Evolutionary conservation across 2,797 vertebrate species (phyloP), one percentile per base, ranked within the genome.

Genomic region (Falco rusticolus): DNA sequence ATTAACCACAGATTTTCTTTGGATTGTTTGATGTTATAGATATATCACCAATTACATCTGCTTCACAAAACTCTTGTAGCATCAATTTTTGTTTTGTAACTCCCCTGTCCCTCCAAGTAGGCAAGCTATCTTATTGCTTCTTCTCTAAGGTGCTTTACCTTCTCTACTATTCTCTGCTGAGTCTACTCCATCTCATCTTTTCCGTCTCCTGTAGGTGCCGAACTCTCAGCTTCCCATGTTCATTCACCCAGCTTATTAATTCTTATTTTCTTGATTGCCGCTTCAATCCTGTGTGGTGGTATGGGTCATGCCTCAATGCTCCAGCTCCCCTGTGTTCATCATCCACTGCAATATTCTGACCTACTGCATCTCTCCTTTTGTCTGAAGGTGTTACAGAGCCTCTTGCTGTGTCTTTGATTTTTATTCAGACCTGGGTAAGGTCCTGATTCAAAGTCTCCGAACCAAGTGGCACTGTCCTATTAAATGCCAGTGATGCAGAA

Each of bases 41-140:
- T 65, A 3, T 8, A 64, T 60, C 28, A 33, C 28, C n/a, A 59
- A 29, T 29, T 71, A 29, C 11, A 50, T 45, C 43, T 92, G 43
- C 57, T 66, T 85, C 4, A 2, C 53, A 85, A 75, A 53, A 18
- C 3, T 79, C 19, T 75, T 31, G 14, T 29, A 70, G 25, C 51
- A 66, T 71, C 28, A 39, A 1, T 53, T 82, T 71, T 34, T 77
- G 39, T 48, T 41, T 64, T 48, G 15, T 54, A 43, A 17, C 5
- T 4, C 7, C 2, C 4, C 1, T 21, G 1, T 2, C 3, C 3
- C 12, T 10, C 5, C 12, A 56, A 7, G 17, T 10, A 80, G 65
- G 17, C 20, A 57, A 70, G 12, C 3, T 56, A 6, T 37, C 33
- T 61, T 60, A 56, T 5, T 75, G 37, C 63, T 88, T 26, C 53